Base-by-base conservation (phyloP, 1,140 invertebrate genomes). In the Anagrus nilaparvatae region DNA sequence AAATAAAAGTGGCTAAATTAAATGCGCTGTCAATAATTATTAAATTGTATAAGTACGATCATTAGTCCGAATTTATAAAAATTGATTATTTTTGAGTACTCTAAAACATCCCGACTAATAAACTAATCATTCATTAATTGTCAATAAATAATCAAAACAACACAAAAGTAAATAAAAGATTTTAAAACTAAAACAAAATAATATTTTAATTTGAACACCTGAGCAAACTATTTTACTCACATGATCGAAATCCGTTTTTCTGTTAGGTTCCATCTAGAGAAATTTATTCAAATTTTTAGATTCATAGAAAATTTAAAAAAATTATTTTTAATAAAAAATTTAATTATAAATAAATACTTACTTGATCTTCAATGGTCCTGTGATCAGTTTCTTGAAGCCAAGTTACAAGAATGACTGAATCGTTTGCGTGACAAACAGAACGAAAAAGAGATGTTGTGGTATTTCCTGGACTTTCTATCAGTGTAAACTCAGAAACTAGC, bases 321-420 rank as follows among this genome's bases (percentile, higher is more conserved):
- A n/a, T n/a, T n/a, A n/a, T n/a, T n/a, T n/a, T n/a, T n/a, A n/a
- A n/a, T n/a, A 12, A 31, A 43, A 40, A 40, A 39, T 27, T 27
- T n/a, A 20, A 31, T 31, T 10, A 10, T 21, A 24, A 40, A 28
- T 4, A 36, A 45, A 45, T 37, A 64, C 54, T 58, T 63, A 97
- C 91, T 79, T 98, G 94, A 74, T 99, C 92, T 71, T 99, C 95
- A 53, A 98, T 92, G 27, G 84, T 85, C 43, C 89, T 83, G 68
- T 97, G 92, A 70, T 98, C 94, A 6, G 90, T 95, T 61, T 97
- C 90, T 60, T 94, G 88, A 14, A 92, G 70, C 83, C 87, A 86
- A 31, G 86, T 85, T 18, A 85, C 82, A 27, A 91, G 67, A 45
- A 96, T 78, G 13, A 94, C 83, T 1, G 84, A 85, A 61, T 95